Conservation (phyloP, 1,140 invertebrate species). For the Bombus superbus region DNA sequence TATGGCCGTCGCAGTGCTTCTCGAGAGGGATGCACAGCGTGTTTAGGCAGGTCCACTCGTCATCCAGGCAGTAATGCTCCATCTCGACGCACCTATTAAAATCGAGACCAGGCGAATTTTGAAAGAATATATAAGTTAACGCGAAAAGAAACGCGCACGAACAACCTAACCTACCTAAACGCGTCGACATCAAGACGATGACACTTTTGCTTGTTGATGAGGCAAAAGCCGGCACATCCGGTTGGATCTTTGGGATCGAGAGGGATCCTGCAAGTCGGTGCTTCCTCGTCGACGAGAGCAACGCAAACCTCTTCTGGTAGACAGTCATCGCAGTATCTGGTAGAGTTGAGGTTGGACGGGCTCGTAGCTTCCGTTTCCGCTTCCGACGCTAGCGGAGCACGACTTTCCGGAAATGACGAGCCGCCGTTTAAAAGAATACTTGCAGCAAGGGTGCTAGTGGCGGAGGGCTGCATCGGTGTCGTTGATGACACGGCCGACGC, state of each 20-base stretch:
- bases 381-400: slow-evolving; percentile 1
- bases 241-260: slow-evolving; percentile 86
- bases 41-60: slow-evolving; percentile 89
- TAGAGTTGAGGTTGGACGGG: slow-evolving; percentile 62
- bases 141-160: neutral
- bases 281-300: slow-evolving; percentile 84
- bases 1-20: slow-evolving; percentile 89
- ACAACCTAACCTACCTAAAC: slow-evolving; percentile 77
- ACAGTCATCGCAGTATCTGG: slow-evolving; percentile 80
- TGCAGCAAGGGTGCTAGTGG: neutral
- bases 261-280: slow-evolving; percentile 85
- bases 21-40: slow-evolving; percentile 87
- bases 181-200: slow-evolving; percentile 85
- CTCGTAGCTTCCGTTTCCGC: slow-evolving; percentile 47
- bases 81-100: slow-evolving; percentile 77
- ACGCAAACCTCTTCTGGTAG: slow-evolving; percentile 86
- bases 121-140: neutral
- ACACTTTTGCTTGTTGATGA: slow-evolving; percentile 88
- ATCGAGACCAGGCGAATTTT: neutral
- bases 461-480: slow-evolving; percentile 29
- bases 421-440: slow-evolving; percentile 39
- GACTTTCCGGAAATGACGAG: slow-evolving; percentile 43
- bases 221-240: slow-evolving; percentile 89
- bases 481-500: slow-evolving; percentile 34
- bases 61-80: slow-evolving; percentile 77